phyloP scores from a whole-genome alignment of 2,797 vertebrate species.

The Threskiornis aethiopicus region DNA sequence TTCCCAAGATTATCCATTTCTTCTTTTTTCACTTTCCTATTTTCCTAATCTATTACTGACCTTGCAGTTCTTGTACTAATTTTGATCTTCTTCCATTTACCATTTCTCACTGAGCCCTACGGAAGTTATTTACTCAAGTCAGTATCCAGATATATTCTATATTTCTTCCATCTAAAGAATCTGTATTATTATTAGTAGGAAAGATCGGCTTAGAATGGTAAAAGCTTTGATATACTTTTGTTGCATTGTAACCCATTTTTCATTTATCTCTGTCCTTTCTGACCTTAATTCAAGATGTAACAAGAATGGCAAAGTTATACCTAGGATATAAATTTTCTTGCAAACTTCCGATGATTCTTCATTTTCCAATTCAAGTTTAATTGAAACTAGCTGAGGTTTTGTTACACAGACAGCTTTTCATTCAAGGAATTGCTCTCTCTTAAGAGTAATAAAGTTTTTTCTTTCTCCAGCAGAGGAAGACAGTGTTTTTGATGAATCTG shows the following conservation, averaged over 20 bases:
- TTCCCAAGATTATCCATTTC: neutral
- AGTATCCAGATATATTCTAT: neutral
- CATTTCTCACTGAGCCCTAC: neutral
- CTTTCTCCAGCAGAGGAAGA: slow-evolving; percentile 90
- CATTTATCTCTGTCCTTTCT: slow-evolving; percentile 47
- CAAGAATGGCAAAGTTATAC: slow-evolving; percentile 46
- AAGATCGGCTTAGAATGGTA: neutral
- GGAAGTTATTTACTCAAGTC: neutral
- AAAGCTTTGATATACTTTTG: slow-evolving; percentile 16
- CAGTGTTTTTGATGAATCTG: slow-evolving; percentile 99
- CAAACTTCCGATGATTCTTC: slow-evolving; percentile 59
- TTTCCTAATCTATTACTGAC: neutral
- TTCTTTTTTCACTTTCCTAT: neutral
- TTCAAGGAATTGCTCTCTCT: slow-evolving; percentile 35
- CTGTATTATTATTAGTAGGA: neutral
- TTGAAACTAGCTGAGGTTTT: neutral
- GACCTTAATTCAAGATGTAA: slow-evolving; percentile 48
- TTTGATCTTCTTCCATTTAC: neutral
- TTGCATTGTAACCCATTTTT: slow-evolving; percentile 17
- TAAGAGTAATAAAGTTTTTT: slow-evolving; percentile 70
- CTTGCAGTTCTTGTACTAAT: neutral
- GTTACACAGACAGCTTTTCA: neutral
- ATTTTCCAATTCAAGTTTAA: slow-evolving; percentile 32
- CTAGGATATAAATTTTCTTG: slow-evolving; percentile 43
- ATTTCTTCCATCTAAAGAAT: neutral